Evolutionary conservation across 1,140 invertebrate genomes (phyloP).

Genomic region (Diachasma alloeum): DNA sequence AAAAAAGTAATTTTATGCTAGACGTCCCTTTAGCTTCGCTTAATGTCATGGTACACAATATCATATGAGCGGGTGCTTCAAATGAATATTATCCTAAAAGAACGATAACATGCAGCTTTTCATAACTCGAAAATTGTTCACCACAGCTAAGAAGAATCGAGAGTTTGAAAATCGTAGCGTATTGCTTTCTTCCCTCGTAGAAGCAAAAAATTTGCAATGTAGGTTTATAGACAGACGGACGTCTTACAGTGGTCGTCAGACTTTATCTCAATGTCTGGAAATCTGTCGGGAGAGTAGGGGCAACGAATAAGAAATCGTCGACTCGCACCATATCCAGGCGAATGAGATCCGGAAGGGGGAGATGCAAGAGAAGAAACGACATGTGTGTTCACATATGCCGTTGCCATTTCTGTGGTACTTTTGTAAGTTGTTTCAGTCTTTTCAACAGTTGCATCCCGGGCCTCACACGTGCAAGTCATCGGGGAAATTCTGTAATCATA

Average conservation of each 20-base stretch:
- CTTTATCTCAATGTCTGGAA: neutral
- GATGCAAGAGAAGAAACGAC: neutral
- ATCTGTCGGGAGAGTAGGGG: neutral
- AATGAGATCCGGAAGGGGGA: constrained; percentile 4
- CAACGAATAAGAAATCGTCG: neutral
- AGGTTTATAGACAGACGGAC: neutral
- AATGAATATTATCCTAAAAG: too few relatives aligned
- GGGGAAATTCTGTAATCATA: neutral
- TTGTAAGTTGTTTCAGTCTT: neutral
- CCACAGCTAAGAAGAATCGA: neutral
- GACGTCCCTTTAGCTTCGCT: too few relatives aligned
- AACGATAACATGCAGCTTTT: too few relatives aligned
- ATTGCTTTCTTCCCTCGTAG: too few relatives aligned
- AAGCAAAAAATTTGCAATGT: neutral
- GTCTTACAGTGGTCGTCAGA: neutral
- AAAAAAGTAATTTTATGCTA: too few relatives aligned
- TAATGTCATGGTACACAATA: too few relatives aligned
- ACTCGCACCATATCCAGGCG: constrained; percentile 5
- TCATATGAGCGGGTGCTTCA: too few relatives aligned
- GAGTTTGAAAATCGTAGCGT: neutral
- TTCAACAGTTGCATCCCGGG: neutral
- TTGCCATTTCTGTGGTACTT: neutral
- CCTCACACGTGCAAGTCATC: neutral
- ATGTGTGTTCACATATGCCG: neutral
- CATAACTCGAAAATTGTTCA: neutral